Conservation (phyloP, 2,888 invertebrate genomes). For the Xylota sylvarum region DNA sequence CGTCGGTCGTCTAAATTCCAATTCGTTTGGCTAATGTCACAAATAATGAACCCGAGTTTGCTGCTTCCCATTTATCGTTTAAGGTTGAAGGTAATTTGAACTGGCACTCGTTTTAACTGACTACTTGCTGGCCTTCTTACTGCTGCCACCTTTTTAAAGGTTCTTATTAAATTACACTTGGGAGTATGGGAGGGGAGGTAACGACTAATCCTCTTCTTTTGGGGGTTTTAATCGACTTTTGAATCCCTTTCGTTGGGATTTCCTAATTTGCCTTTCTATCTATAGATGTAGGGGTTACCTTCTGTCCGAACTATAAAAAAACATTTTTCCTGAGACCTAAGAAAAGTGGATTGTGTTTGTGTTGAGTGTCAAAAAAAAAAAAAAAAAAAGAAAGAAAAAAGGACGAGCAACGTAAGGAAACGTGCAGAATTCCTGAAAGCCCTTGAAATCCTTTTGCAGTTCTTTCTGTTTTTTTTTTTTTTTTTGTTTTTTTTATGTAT, state of each 20-base stretch:
- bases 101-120: slow-evolving; percentile 23
- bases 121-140: background rate
- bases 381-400: background rate
- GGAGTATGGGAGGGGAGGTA: slow-evolving; percentile 10
- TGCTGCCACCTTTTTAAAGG: background rate
- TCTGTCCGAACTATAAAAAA: slow-evolving; percentile 22
- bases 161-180: slow-evolving; percentile 60
- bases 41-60: slow-evolving; percentile 12
- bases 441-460: slow-evolving; percentile 65
- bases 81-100: slow-evolving; percentile 23
- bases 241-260: slow-evolving; percentile 54
- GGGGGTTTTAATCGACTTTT: slow-evolving; percentile 67
- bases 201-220: slow-evolving; percentile 33
- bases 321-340: background rate
- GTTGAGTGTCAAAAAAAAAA: too few relatives aligned
- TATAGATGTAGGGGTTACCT: background rate
- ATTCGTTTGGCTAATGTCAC: background rate
- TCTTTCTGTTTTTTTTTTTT: slow-evolving; percentile 19
- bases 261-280: slow-evolving; percentile 55
- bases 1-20: background rate
- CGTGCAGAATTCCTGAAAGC: slow-evolving; percentile 48
- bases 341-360: background rate
- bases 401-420: slow-evolving; percentile 26
- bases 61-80: background rate
- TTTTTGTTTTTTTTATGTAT: slow-evolving; percentile 23